Conservation (phyloP, 2,888 invertebrate species). For the Sylvicola cinctus region DNA sequence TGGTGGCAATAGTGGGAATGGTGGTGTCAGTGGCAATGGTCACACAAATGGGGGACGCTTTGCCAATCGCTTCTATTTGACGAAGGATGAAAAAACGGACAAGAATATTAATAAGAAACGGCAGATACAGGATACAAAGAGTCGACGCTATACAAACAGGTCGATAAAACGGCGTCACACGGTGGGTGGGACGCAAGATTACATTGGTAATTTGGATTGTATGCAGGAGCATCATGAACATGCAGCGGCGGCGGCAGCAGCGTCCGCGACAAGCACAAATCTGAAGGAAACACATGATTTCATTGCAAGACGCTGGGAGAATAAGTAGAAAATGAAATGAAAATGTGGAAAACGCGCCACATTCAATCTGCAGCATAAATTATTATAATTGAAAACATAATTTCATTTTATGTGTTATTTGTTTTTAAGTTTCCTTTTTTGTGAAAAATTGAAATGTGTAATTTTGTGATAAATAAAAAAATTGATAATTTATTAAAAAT, state of each 20-base stretch:
- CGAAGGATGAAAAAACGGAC: slow-evolving; percentile 58
- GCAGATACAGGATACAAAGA: slow-evolving; percentile 26
- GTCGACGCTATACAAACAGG: slow-evolving; percentile 14
- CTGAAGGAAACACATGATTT: no score
- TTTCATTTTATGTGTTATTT: no score
- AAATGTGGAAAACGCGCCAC: no score
- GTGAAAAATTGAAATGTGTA: no score
- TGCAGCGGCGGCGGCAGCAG: neutral
- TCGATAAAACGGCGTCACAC: slow-evolving; percentile 80
- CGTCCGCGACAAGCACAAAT: no score
- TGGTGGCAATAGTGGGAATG: slow-evolving; percentile 5
- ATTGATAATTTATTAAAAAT: no score
- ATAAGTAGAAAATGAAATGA: no score
- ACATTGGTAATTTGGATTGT: slow-evolving; percentile 7
- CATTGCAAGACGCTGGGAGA: no score
- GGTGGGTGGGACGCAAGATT: slow-evolving; percentile 83
- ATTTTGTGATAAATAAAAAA: no score
- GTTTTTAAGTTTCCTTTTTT: no score
- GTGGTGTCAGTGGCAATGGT: slow-evolving; percentile 23
- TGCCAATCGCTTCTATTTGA: slow-evolving; percentile 21
- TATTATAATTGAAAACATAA: no score
- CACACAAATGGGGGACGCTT: slow-evolving; percentile 12
- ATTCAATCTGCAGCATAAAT: no score
- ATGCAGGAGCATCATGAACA: neutral
- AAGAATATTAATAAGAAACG: slow-evolving; percentile 57